phyloP scores from a whole-genome alignment of 2,113 vertebrate genomes.

The Clarias gariepinus region DNA sequence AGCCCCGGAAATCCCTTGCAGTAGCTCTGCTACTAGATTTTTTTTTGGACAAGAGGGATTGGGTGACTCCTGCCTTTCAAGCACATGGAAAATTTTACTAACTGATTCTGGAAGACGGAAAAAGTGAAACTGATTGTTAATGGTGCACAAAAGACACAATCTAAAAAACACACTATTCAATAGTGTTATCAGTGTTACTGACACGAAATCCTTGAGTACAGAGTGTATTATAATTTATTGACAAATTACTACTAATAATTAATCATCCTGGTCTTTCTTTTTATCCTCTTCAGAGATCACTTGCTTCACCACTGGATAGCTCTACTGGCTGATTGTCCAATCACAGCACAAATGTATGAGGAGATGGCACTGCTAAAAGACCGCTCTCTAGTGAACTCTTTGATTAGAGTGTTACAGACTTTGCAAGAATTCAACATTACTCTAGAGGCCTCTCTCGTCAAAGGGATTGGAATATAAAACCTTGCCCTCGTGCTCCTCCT shows the following conservation, averaged over 20 bases:
- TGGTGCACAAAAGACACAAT: too few relatives aligned
- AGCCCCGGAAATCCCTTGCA: too few relatives aligned
- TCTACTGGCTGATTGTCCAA: slow-evolving; percentile 92
- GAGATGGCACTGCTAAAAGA: slow-evolving; percentile 93
- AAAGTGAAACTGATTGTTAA: too few relatives aligned
- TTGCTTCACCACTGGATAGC: slow-evolving; percentile 97
- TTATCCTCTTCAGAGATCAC: slow-evolving; percentile 83
- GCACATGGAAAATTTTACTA: too few relatives aligned
- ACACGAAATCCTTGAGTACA: neutral
- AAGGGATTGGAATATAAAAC: slow-evolving; percentile 91
- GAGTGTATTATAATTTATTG: neutral
- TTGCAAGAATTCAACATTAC: slow-evolving; percentile 99
- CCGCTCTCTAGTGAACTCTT: slow-evolving; percentile 92
- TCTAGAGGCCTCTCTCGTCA: slow-evolving; percentile 93
- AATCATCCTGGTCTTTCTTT: neutral
- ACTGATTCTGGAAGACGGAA: too few relatives aligned
- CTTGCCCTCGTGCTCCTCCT: slow-evolving; percentile 32
- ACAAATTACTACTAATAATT: neutral
- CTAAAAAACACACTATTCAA: too few relatives aligned
- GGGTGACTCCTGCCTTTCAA: too few relatives aligned
- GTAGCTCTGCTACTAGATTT: too few relatives aligned
- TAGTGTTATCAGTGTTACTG: neutral
- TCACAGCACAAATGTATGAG: slow-evolving; percentile 97
- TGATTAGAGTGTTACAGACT: slow-evolving; percentile 96
- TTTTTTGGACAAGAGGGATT: too few relatives aligned